A percentile compares a stretch with the other conserved stretches of the same genome.
phyloP scores from a whole-genome alignment of 1,140 invertebrate species.

The Temnothorax nylanderi region DNA sequence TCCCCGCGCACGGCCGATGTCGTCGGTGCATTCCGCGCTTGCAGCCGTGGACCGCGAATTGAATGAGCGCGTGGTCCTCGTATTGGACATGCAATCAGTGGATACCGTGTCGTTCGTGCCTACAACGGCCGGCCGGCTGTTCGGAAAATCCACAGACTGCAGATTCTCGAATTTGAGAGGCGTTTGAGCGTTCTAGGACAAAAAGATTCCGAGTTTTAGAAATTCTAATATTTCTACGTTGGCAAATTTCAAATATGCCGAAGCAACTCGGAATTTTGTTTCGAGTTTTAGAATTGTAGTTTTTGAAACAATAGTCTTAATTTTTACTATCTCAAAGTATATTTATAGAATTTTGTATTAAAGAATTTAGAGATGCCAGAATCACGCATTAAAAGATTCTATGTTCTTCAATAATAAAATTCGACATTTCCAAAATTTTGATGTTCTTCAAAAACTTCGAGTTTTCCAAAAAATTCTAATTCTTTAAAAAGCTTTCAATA shows the following conservation, averaged over 20 bases:
- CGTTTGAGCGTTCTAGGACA: background rate
- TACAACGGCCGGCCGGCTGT: background rate
- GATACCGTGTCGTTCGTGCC: slow-evolving; percentile 52
- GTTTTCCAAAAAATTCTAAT: background rate
- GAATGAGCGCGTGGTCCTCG: slow-evolving; percentile 72
- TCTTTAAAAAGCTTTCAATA: background rate
- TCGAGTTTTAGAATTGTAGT: background rate
- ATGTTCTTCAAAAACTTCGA: background rate
- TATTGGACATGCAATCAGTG: slow-evolving; percentile 71
- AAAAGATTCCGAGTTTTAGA: background rate
- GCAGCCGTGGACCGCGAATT: slow-evolving; percentile 61
- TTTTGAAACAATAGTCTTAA: background rate
- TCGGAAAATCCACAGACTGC: slow-evolving; percentile 11
- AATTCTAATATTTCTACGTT: background rate
- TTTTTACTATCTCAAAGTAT: background rate
- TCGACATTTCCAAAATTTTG: background rate
- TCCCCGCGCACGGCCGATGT: slow-evolving; percentile 41
- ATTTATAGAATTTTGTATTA: background rate
- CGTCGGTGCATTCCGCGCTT: slow-evolving; percentile 36
- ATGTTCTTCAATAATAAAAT: background rate
- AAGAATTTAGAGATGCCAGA: background rate
- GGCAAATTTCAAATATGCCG: background rate
- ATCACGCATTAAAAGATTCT: background rate
- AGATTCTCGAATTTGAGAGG: background rate
- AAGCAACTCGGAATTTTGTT: background rate